These are phyloP conservation scores for Coryphaenoides rupestris DNA, from an alignment of 2,113 vertebrate species.

Conservation along the genomic window DNA sequence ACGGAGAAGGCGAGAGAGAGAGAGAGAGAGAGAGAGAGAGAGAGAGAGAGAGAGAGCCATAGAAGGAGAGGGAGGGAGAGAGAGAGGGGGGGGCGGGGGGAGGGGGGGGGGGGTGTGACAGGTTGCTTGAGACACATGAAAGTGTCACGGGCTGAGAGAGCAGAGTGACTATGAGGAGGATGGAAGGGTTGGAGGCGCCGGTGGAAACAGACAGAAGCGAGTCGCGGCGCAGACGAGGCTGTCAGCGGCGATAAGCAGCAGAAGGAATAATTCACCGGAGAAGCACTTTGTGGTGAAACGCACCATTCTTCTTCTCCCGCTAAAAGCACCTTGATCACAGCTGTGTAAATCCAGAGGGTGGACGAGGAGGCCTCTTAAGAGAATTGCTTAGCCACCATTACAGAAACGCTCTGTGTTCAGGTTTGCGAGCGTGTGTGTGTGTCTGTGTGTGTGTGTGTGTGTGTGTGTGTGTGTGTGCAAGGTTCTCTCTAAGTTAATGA, in stretches of 20 bases:
- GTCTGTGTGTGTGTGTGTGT: too few species aligned
- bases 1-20: constrained; percentile 1
- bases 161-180: constrained; percentile 18
- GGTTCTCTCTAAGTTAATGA: constrained; percentile 52
- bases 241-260: constrained; percentile 24
- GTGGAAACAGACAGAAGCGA: neutral
- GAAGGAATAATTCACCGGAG: constrained; percentile 39
- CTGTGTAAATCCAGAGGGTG: constrained; percentile 51
- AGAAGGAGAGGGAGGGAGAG: neutral
- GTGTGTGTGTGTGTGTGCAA: constrained; percentile 36
- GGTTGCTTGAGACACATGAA: too few species aligned
- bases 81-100: neutral
- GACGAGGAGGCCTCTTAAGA: constrained; percentile 31
- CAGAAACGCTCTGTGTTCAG: constrained; percentile 38
- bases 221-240: constrained; percentile 26
- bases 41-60: constrained; percentile 5
- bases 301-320: constrained; percentile 2
- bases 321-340: constrained; percentile 51
- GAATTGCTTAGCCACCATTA: constrained; percentile 50
- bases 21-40: constrained; percentile 10
- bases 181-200: constrained; percentile 22
- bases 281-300: constrained; percentile 13
- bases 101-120: neutral
- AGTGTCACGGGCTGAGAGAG: constrained; percentile 9
- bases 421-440: constrained; percentile 37